Conservation (phyloP, 2,888 invertebrate genomes). For the Teinopalpus imperialis region DNA sequence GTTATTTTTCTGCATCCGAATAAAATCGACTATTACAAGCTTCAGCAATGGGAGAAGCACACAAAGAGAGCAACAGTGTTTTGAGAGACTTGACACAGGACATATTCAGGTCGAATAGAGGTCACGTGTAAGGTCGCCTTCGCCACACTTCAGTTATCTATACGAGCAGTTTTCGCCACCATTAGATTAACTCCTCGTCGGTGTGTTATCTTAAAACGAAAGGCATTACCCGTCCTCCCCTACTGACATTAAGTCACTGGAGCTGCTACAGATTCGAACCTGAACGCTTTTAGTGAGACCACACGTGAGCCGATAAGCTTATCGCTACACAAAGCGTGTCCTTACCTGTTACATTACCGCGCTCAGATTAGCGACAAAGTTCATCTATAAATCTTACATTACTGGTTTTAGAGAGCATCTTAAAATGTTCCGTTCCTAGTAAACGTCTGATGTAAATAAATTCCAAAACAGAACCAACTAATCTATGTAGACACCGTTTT, state of each 20-base stretch:
- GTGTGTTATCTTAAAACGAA: constrained; percentile 11
- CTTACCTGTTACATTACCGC: too few species aligned
- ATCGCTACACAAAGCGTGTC: constrained; percentile 31
- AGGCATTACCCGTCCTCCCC: constrained; percentile 13
- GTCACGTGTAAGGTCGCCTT: neutral
- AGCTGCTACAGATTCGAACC: constrained; percentile 18
- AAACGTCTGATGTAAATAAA: constrained; percentile 7
- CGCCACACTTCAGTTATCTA: constrained; percentile 6
- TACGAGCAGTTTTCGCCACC: constrained; percentile 10
- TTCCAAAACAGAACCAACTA: neutral
- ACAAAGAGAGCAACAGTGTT: too few species aligned
- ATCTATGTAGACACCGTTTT: too few species aligned
- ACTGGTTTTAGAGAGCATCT: constrained; percentile 16
- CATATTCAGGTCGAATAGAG: constrained; percentile 1
- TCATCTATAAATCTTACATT: constrained; percentile 15
- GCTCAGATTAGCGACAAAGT: constrained; percentile 11
- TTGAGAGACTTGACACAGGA: neutral
- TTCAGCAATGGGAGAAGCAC: too few species aligned
- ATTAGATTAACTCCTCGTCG: constrained; percentile 16
- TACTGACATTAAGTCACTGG: constrained; percentile 20
- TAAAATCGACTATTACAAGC: too few species aligned
- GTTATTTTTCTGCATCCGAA: too few species aligned
- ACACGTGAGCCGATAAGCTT: constrained; percentile 34
- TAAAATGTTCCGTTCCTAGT: constrained; percentile 6
- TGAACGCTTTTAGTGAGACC: constrained; percentile 30